Evolutionary conservation across 2,888 invertebrate species (phyloP), one percentile per base, ranked within the genome.

Genomic region (Anarsia innoxiella): DNA sequence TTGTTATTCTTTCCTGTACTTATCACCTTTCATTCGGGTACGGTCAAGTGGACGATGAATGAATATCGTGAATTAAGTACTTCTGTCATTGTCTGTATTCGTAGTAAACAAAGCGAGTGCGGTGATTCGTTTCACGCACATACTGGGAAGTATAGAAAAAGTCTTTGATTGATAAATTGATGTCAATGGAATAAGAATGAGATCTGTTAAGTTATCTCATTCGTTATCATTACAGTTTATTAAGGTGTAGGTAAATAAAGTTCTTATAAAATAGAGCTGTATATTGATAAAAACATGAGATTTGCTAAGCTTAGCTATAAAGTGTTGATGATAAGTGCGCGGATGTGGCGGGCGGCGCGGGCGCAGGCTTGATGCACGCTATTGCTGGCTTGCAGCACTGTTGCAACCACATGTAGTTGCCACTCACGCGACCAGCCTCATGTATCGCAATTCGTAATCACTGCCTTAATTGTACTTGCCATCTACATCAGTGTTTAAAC

Each of bases 311-410:
- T n/a, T n/a, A n/a, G n/a, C n/a, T n/a, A n/a, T n/a, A n/a, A n/a
- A n/a, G n/a, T n/a, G n/a, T n/a, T n/a, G n/a, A n/a, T n/a, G n/a
- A n/a, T n/a, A n/a, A n/a, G n/a, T n/a, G n/a, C n/a, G n/a, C n/a
- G n/a, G n/a, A n/a, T n/a, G n/a, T n/a, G n/a, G n/a, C n/a, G n/a
- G n/a, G n/a, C n/a, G n/a, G n/a, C n/a, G n/a, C n/a, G n/a, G n/a
- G 26, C 3, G 11, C 26, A 16, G 76, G 59, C 71, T 68, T 70
- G 75, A 66, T 57, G 63, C 79, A 78, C 75, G 76, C 76, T 54
- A 70, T 43, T 49, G 45, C 49, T 45, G 53, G 19, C 13, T n/a
- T 67, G 65, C 64, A 54, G 66, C 68, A 70, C n/a, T n/a, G n/a
- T n/a, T n/a, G n/a, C n/a, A n/a, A 69, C 54, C 57, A 61, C 52